phyloP scores from a whole-genome alignment of 2,888 invertebrate species.

The Loripinus fragilis region DNA sequence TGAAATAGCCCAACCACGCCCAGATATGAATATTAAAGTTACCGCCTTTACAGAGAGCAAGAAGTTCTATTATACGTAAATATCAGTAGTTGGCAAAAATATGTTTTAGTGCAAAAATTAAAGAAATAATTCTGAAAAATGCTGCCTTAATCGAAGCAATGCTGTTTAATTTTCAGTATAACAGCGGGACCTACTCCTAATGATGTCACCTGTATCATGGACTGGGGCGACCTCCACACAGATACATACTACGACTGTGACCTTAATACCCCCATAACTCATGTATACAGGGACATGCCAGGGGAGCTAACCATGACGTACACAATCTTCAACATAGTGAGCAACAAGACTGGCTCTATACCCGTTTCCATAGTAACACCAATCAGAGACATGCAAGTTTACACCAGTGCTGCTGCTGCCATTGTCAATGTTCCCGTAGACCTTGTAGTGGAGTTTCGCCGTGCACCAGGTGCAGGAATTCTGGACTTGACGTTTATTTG shows the following conservation, averaged over 20 bases:
- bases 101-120: too few species aligned
- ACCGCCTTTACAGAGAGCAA: too few species aligned
- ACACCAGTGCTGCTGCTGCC: conserved; percentile 48
- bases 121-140: too few species aligned
- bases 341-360: conserved; percentile 42
- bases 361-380: conserved; percentile 61
- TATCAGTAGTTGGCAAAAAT: too few species aligned
- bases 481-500: conserved; percentile 59
- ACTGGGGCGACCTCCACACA: conserved; percentile 65
- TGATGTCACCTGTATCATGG: conserved; percentile 60
- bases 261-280: conserved; percentile 22
- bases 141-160: too few species aligned
- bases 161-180: conserved; percentile 15
- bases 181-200: conserved; percentile 62
- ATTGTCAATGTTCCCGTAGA: conserved; percentile 52
- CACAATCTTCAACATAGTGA: conserved; percentile 63
- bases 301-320: conserved; percentile 51
- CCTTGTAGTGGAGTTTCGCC: conserved; percentile 57
- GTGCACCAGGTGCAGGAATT: conserved; percentile 59
- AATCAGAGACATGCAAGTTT: conserved; percentile 55
- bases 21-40: too few species aligned
- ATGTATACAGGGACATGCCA: conserved; percentile 52
- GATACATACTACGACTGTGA: conserved; percentile 41
- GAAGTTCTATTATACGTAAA: too few species aligned
- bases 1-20: too few species aligned